Conservation (phyloP, 2,113 vertebrate genomes). For the Telmatochromis brichardi region DNA sequence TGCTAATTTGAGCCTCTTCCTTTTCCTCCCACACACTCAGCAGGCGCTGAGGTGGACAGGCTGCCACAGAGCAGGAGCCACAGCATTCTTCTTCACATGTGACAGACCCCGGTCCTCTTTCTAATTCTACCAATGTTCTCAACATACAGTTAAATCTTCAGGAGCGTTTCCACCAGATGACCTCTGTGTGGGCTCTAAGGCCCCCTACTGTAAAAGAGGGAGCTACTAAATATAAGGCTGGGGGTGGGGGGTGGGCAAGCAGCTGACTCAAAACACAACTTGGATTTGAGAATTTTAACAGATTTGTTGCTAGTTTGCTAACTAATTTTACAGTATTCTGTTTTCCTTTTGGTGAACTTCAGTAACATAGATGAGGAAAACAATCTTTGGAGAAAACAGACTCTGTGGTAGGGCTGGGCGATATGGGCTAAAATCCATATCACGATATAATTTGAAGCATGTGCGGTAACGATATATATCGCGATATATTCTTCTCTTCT, state of each 20-base stretch:
- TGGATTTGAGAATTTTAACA: neutral
- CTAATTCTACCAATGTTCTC: neutral
- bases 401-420: neutral
- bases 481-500: accelerated
- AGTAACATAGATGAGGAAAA: neutral
- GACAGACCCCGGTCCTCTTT: neutral
- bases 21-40: neutral
- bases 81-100: neutral
- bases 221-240: neutral
- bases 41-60: neutral
- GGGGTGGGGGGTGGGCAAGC: neutral
- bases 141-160: neutral
- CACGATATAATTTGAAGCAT: too few relatives aligned
- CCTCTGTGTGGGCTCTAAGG: neutral
- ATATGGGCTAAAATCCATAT: too few relatives aligned
- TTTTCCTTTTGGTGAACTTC: neutral
- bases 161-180: neutral
- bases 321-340: neutral
- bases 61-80: neutral
- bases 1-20: neutral
- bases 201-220: neutral
- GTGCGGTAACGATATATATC: accelerated
- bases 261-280: neutral
- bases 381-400: neutral
- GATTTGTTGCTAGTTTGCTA: neutral